Conservation (phyloP, 2,113 vertebrate genomes). For the Acrocephalus kingi region DNA sequence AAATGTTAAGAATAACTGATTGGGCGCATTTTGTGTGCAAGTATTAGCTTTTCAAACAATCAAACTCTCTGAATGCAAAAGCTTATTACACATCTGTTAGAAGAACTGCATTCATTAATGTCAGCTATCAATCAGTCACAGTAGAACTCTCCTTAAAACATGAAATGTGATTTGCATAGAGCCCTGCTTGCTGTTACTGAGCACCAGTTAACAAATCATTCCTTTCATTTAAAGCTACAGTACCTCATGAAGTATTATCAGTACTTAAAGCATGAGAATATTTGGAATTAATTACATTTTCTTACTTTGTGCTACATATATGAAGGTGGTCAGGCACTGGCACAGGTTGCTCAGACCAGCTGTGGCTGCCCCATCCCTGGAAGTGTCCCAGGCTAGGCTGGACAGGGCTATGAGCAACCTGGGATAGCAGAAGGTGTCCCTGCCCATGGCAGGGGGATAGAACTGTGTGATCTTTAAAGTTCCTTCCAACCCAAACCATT, state of each 20-base stretch:
- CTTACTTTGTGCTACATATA: not conserved
- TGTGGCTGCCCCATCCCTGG: not conserved
- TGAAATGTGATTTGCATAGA: not conserved
- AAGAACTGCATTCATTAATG: conserved; percentile 18
- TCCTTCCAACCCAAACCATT: not conserved
- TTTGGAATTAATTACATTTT: not conserved
- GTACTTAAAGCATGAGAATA: not conserved
- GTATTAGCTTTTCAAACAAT: conserved; percentile 22
- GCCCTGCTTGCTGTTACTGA: not conserved
- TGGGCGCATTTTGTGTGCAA: not conserved
- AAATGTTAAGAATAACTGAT: not conserved
- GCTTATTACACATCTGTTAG: not conserved
- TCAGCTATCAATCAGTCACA: conserved; percentile 46
- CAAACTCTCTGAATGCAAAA: conserved; percentile 16
- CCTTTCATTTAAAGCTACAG: not conserved
- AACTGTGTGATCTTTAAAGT: not conserved
- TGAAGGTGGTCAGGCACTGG: not conserved
- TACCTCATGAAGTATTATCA: not conserved
- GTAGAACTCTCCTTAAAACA: not conserved
- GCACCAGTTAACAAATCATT: not conserved
- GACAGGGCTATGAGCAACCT: not conserved
- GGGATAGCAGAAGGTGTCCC: not conserved
- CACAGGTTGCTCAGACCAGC: not conserved
- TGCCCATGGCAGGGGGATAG: not conserved
- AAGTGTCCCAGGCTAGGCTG: not conserved